phyloP scores from a whole-genome alignment of 2,888 invertebrate species.

The Pilophorus perplexus region DNA sequence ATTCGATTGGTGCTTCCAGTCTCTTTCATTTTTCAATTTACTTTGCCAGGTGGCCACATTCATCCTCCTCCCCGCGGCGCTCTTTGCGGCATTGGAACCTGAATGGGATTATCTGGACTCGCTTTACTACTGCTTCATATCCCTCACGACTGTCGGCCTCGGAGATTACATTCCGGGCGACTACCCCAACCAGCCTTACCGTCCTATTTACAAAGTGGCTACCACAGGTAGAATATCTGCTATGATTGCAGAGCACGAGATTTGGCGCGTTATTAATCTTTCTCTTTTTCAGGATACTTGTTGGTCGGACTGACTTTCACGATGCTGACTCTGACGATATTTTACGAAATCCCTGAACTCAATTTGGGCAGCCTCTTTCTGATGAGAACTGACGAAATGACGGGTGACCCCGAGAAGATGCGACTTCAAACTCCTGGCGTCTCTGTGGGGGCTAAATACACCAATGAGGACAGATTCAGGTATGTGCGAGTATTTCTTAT shows the following conservation, averaged over 20 bases:
- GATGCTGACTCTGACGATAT: conserved; percentile 79
- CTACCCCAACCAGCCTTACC: conserved; percentile 68
- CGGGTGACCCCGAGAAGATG: conserved; percentile 62
- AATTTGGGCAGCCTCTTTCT: conserved; percentile 78
- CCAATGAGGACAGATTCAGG: conserved; percentile 54
- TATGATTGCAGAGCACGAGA: no score
- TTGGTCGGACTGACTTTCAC: conserved; percentile 76
- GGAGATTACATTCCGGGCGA: conserved; percentile 89
- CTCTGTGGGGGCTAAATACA: conserved; percentile 54
- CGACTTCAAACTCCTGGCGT: conserved; percentile 60
- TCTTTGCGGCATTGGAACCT: conserved; percentile 73
- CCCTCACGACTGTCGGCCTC: conserved; percentile 82
- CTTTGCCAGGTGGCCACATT: conserved; percentile 53
- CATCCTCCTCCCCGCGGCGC: conserved; percentile 70
- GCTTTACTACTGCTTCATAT: conserved; percentile 88
- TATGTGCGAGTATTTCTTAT: not conserved
- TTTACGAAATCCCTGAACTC: conserved; percentile 86
- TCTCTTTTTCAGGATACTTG: conserved; percentile 67
- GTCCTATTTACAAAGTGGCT: conserved; percentile 77
- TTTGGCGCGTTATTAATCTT: no score
- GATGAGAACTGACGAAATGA: conserved; percentile 58
- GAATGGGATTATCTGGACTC: conserved; percentile 84
- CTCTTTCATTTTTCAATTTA: not conserved
- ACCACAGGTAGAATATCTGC: conserved; percentile 70
- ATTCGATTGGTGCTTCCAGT: no score